Evolutionary conservation across 2,888 invertebrate genomes (phyloP), one percentile per base, ranked within the genome.

Genomic region (Drymonia ruficornis): DNA sequence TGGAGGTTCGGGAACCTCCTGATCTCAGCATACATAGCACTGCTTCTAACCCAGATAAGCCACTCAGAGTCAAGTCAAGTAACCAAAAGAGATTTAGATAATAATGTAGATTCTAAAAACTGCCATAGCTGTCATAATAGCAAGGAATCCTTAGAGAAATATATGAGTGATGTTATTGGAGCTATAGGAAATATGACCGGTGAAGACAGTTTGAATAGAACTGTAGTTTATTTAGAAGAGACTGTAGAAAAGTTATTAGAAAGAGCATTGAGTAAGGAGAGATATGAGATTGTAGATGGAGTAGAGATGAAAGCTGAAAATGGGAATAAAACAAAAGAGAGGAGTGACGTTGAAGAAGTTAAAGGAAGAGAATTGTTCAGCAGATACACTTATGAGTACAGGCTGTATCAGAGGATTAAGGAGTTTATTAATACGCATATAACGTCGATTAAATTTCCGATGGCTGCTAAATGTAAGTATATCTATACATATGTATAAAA

Each of bases 361-460:
- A 16, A 47, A 72, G 84, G 78, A 16, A 84, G 86, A 76, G 91
- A 87, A 12, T 59, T 89, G 19, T 84, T 91, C 72, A 85, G 89
- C 62, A 81, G 82, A 74, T 85, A 83, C 61, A 89, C 86, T 0
- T 87, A 94, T 50, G 93, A 93, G 67, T 91, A 93, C 49, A 94
- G 94, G 75, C 76, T 95, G 59, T 82, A 93, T 56, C 93, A 94
- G 63, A 94, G 94, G 74, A 83, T 95, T 40, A 93, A 94, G 65
- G 86, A 93, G 66, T 95, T 94, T 73, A 87, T 94, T 3, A 89
- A 93, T 50, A 93, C 89, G 52, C 96, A 94, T 82, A 93, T 94
- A 45, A 74, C 96, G 28, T 94, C 95, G 31, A 94, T 96, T 9
- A 95, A 95, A 72, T 75, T 96, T 49, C 95, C 96, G 0, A 94